phyloP scores from a whole-genome alignment of 2,888 invertebrate genomes.

The Amphipoea lucens region DNA sequence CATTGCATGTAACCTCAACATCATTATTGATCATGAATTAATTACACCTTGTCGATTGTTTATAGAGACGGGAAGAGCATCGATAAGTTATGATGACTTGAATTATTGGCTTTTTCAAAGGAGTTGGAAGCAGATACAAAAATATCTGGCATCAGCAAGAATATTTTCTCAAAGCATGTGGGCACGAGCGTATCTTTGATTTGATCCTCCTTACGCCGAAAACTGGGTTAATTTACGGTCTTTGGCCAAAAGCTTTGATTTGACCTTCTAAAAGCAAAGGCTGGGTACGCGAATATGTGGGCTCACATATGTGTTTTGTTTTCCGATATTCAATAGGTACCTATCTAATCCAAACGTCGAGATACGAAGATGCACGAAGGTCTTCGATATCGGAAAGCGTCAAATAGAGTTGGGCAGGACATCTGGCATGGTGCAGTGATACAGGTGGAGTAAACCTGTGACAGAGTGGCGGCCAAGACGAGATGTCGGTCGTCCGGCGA shows the following conservation, averaged over 20 bases:
- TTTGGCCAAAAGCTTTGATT: not conserved
- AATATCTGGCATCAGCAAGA: not conserved
- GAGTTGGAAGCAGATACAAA: not conserved
- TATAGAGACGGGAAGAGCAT: constrained; percentile 67
- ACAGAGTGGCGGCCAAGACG: too few species aligned
- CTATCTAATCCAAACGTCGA: too few species aligned
- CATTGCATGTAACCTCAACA: constrained; percentile 72
- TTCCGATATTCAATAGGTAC: not conserved
- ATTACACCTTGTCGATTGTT: constrained; percentile 84
- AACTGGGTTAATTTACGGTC: not conserved
- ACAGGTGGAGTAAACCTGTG: too few species aligned
- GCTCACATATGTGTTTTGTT: not conserved
- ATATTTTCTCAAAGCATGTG: not conserved
- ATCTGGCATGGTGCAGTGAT: too few species aligned
- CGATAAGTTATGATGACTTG: constrained; percentile 24
- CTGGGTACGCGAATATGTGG: not conserved
- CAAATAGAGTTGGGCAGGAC: too few species aligned
- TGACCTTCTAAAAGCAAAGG: not conserved
- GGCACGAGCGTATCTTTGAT: not conserved
- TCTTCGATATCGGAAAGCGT: too few species aligned
- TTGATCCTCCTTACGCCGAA: not conserved
- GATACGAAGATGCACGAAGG: too few species aligned
- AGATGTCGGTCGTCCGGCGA: too few species aligned
- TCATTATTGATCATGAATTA: constrained; percentile 88
- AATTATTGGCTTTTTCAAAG: not conserved